These are phyloP conservation scores for Conus canariensis DNA, from an alignment of 2,888 invertebrate species.

Conservation along the genomic window DNA sequence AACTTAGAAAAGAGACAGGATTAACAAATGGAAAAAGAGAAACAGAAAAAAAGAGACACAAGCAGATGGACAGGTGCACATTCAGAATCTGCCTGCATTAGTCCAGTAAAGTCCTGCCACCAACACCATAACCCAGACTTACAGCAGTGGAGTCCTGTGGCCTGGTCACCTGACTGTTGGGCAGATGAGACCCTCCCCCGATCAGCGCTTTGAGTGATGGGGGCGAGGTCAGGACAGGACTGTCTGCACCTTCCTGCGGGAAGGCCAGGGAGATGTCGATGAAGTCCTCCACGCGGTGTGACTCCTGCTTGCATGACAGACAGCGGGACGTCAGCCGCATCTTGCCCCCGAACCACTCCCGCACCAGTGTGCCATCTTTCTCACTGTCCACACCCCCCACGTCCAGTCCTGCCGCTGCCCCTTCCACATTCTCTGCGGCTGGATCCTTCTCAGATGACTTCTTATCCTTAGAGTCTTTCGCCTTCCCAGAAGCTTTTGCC, in stretches of 20 bases:
- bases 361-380: slow-evolving; percentile 80
- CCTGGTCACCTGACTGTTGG: not conserved
- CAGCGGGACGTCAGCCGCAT: slow-evolving; percentile 88
- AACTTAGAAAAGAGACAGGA: no score
- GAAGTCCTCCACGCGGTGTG: slow-evolving; percentile 88
- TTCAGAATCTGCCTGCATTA: no score
- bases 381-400: not conserved
- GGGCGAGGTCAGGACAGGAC: slow-evolving; percentile 17
- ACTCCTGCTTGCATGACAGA: slow-evolving; percentile 86
- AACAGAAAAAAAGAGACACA: no score
- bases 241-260: slow-evolving; percentile 62
- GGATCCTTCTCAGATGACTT: not conserved
- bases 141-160: not conserved
- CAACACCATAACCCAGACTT: not conserved
- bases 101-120: no score
- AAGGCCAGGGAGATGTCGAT: slow-evolving; percentile 84
- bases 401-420: not conserved
- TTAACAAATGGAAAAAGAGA: no score
- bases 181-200: slow-evolving; percentile 48
- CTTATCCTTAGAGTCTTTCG: not conserved
- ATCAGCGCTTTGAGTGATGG: slow-evolving; percentile 52
- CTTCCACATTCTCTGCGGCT: not conserved
- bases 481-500: not conserved
- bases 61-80: no score
- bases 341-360: slow-evolving; percentile 88